Evolutionary conservation across 2,888 invertebrate species (phyloP).

Genomic region (Fragum sueziense): DNA sequence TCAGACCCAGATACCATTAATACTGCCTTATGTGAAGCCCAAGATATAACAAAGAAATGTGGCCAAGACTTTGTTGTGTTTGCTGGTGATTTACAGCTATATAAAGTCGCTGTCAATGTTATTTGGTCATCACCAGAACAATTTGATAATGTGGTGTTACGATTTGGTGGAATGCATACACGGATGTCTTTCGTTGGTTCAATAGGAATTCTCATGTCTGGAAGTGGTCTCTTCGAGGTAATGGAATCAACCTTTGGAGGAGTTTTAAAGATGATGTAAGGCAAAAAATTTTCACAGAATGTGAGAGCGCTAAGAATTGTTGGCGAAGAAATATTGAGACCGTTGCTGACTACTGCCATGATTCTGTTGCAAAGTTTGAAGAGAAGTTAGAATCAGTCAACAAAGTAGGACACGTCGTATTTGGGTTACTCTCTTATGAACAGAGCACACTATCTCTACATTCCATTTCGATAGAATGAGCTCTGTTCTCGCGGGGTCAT

Average conservation of each 20-base stretch:
- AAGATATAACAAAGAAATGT: conserved; percentile 23
- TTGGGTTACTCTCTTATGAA: too few relatives aligned
- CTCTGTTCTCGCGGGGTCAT: too few relatives aligned
- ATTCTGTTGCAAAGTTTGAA: conserved; percentile 30
- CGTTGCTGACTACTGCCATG: not conserved
- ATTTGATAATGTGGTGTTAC: conserved; percentile 41
- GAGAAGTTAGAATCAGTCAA: conserved; percentile 36
- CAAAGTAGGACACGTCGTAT: too few relatives aligned
- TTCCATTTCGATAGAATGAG: too few relatives aligned
- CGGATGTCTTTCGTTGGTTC: conserved; percentile 64
- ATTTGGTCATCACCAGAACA: conserved; percentile 51
- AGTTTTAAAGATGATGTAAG: conserved; percentile 59
- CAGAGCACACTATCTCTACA: too few relatives aligned
- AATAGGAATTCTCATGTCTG: conserved; percentile 58
- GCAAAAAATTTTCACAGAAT: conserved; percentile 54
- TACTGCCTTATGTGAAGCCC: conserved; percentile 42
- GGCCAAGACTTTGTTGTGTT: conserved; percentile 45
- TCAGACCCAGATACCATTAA: conserved; percentile 51
- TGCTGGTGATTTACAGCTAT: conserved; percentile 57
- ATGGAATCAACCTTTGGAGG: conserved; percentile 57
- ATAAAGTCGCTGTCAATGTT: conserved; percentile 51
- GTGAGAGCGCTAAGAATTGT: conserved; percentile 37
- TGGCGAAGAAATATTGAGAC: conserved; percentile 27
- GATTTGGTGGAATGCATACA: conserved; percentile 66
- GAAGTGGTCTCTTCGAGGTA: conserved; percentile 57